Base-by-base conservation (phyloP, 2,113 vertebrate genomes). In the Chunga burmeisteri region DNA sequence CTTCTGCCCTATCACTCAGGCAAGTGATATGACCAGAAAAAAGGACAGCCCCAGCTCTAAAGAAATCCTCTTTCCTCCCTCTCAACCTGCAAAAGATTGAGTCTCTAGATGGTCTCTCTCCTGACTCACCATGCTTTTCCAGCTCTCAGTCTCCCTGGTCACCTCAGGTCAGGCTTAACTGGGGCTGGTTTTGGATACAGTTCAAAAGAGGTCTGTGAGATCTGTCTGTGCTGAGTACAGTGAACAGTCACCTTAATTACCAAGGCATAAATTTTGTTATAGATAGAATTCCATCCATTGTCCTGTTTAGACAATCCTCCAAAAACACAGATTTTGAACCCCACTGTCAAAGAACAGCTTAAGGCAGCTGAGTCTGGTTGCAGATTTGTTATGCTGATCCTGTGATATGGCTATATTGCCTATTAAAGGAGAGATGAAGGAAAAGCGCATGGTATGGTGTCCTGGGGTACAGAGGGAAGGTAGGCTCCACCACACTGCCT, bases 61-160 rank as follows among this genome's bases (percentile, higher is more conserved):
- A 50, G 16, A 16, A 65, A 66, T 6, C 2, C 10, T 63, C 10
- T 22, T 72, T 77, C 13, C 22, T 75, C 7, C 11, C 16, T 73
- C 17, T 83, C 17, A 52, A 8, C 2, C 4, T 7, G 1, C 5
- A 53, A 56, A 59, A 70, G 1, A 5, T 0, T 44, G 21, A n/a
- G 4, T 30, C 2, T 81, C 42, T 55, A 61, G 32, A 22, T 34
- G 44, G 30, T 6, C 34, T 52, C 34, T 53, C 25, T 82, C 50
- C 50, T 73, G 26, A 70, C 40, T 15, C 40, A 52, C 7, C 4
- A 44, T 12, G 14, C 1, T 81, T 72, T 77, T 56, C 20, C n/a
- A 90, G 12, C 7, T 70, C 34, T 40, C 52, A 78, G 2, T 0
- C 7, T 6, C 16, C 6, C 27, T 16, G 26, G 36, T 56, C 4